Conservation (phyloP, 1,140 invertebrate genomes). For the Drosophila nigromelanica region DNA sequence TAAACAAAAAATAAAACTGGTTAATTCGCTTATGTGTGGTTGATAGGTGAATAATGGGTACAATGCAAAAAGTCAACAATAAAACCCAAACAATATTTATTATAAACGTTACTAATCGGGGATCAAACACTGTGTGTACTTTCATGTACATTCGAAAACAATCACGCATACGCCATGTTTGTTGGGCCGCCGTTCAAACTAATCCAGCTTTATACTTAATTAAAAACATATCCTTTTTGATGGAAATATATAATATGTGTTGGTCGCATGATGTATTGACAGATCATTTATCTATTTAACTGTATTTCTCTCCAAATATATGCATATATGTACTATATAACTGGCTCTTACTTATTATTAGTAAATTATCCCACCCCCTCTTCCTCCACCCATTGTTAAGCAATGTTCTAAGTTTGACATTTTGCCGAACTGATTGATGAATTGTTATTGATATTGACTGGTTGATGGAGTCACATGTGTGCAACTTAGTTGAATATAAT, state of each 20-base stretch:
- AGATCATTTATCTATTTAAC: conserved; percentile 40
- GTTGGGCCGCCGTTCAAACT: conserved; percentile 9
- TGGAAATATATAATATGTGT: conserved; percentile 35
- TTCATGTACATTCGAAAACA: conserved; percentile 25
- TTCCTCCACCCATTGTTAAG: conserved; percentile 11
- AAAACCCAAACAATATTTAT: conserved; percentile 8
- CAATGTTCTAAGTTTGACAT: conserved; percentile 46
- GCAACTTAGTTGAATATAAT: conserved; percentile 37
- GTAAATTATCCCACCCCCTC: conserved; percentile 4
- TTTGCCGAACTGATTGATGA: conserved; percentile 40
- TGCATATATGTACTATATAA: conserved; percentile 25
- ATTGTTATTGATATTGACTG: conserved; percentile 47
- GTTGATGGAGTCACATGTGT: conserved; percentile 45
- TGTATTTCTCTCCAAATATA: conserved; percentile 25
- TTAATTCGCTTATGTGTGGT: conserved; percentile 8
- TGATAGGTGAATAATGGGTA: not conserved
- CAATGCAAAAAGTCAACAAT: conserved; percentile 14
- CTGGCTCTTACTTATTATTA: conserved; percentile 37
- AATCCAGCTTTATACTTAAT: conserved; percentile 13
- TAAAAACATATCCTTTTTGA: conserved; percentile 5
- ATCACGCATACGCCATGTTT: conserved; percentile 40
- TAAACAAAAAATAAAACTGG: conserved; percentile 5
- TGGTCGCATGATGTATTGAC: conserved; percentile 53
- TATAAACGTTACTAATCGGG: conserved; percentile 4
- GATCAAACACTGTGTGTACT: conserved; percentile 11